Conservation (phyloP, 2,888 invertebrate species). For the Lamellibrachia columna region DNA sequence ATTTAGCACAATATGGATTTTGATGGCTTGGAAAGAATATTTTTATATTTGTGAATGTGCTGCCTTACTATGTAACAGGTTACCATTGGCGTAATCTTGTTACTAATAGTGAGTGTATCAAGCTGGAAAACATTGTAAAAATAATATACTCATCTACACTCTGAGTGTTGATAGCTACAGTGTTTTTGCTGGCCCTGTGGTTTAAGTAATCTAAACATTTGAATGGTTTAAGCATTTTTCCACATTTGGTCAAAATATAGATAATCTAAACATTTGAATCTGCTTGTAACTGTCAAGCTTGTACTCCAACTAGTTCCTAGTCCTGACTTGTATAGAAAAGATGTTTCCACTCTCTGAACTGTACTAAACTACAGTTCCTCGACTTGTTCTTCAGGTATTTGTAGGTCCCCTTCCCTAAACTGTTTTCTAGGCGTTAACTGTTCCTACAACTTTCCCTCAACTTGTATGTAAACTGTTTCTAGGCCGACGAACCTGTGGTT, state of each 20-base stretch:
- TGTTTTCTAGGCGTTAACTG: constrained; percentile 8
- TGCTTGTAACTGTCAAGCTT: too few relatives aligned
- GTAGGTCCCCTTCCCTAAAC: not conserved
- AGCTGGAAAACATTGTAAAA: too few relatives aligned
- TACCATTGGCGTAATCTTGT: too few relatives aligned
- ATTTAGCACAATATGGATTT: not conserved
- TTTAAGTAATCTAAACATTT: too few relatives aligned
- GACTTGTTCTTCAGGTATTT: not conserved
- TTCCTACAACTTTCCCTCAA: not conserved
- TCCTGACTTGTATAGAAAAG: not conserved
- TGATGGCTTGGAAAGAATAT: not conserved
- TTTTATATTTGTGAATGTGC: not conserved
- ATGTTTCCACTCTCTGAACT: not conserved
- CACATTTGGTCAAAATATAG: too few relatives aligned
- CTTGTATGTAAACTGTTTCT: not conserved
- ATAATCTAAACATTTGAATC: too few relatives aligned
- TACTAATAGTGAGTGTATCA: too few relatives aligned
- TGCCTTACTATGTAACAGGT: too few relatives aligned
- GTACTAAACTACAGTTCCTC: not conserved
- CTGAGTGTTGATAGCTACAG: too few relatives aligned
- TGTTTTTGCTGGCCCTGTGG: too few relatives aligned
- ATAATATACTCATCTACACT: too few relatives aligned
- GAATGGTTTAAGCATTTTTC: too few relatives aligned
- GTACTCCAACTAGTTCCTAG: not conserved
- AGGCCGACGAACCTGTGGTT: not conserved